Conservation (phyloP, 2,797 vertebrate species). For the Thunnus albacares region DNA sequence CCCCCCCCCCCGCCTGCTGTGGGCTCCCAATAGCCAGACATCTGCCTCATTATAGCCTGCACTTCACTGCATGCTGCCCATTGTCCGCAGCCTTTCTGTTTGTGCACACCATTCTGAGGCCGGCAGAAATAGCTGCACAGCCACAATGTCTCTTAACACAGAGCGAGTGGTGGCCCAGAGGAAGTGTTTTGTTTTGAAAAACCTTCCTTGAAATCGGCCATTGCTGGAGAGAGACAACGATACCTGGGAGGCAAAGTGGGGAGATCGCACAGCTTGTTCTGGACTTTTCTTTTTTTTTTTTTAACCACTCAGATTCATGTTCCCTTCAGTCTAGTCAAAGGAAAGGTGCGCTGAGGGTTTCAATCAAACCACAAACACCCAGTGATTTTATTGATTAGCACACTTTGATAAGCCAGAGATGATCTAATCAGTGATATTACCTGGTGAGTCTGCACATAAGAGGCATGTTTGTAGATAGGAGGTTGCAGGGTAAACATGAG, state of each 20-base stretch:
- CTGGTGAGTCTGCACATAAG: background rate
- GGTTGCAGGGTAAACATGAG: background rate
- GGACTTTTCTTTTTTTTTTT: no score
- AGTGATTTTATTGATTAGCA: conserved; percentile 14
- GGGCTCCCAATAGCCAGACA: conserved; percentile 85
- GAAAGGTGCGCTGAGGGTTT: no score
- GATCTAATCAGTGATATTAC: conserved; percentile 6
- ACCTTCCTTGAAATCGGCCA: conserved; percentile 49
- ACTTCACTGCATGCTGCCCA: conserved; percentile 85
- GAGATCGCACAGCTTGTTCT: conserved; percentile 18
- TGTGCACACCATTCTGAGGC: conserved; percentile 62
- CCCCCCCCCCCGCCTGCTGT: conserved; percentile 64
- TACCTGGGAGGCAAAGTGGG: conserved; percentile 44
- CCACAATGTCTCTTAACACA: conserved; percentile 44
- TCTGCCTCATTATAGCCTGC: conserved; percentile 88
- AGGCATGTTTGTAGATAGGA: background rate
- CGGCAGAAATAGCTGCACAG: conserved; percentile 66
- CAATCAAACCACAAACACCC: background rate
- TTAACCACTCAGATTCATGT: background rate
- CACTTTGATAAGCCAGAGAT: background rate
- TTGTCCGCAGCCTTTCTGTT: conserved; percentile 79
- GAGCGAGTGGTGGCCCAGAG: conserved; percentile 56
- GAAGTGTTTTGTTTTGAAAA: conserved; percentile 72
- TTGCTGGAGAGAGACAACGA: conserved; percentile 38
- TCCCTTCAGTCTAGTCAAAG: background rate